Conservation (phyloP, 2,888 invertebrate genomes). For the Eristalis intricaria region DNA sequence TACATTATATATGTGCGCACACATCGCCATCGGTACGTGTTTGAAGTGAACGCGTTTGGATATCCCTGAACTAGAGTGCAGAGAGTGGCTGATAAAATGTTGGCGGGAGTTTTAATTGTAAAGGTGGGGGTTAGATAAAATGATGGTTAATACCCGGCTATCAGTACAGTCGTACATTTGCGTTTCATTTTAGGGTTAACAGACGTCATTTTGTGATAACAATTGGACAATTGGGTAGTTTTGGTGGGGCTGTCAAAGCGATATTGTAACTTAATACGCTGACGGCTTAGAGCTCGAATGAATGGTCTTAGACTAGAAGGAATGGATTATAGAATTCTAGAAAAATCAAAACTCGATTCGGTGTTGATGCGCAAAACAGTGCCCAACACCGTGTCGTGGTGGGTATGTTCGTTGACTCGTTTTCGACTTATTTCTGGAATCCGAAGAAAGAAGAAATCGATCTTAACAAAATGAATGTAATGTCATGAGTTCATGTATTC, state of each 20-base stretch:
- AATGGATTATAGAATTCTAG: neutral
- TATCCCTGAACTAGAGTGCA: neutral
- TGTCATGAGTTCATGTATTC: too few species aligned
- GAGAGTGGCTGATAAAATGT: neutral
- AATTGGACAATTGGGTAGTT: neutral
- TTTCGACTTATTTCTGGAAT: too few species aligned
- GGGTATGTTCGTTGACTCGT: too few species aligned
- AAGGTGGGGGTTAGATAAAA: constrained; percentile 5
- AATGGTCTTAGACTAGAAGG: neutral
- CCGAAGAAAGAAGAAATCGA: too few species aligned
- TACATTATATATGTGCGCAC: neutral
- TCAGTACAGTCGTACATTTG: neutral
- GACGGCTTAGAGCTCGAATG: neutral
- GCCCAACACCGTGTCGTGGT: too few species aligned
- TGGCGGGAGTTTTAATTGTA: neutral
- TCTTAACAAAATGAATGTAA: too few species aligned
- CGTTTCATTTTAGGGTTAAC: neutral
- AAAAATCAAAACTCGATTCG: too few species aligned
- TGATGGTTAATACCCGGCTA: neutral
- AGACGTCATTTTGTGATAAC: neutral
- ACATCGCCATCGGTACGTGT: neutral
- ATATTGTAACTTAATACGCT: neutral
- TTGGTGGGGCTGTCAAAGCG: neutral
- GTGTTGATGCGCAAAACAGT: too few species aligned
- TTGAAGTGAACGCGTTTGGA: neutral